Conservation (phyloP, 2,888 invertebrate genomes). For the Endotricha flammealis region DNA sequence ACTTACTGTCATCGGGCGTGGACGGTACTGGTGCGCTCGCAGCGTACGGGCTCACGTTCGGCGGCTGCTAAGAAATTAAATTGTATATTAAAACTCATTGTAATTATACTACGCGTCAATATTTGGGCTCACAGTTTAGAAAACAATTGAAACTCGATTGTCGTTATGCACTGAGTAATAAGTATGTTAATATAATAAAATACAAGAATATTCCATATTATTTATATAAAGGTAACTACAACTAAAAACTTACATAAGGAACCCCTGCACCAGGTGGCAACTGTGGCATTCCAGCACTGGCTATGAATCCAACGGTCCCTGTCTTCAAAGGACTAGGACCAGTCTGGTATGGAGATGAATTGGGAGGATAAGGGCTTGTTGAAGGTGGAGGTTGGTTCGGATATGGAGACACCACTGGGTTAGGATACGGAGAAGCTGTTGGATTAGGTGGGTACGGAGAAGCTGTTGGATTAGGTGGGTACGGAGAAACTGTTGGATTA, state of each 20-base stretch:
- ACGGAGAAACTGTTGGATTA: neutral
- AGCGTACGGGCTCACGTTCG: conserved; percentile 31
- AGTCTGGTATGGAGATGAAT: conserved; percentile 15
- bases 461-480: conserved; percentile 23
- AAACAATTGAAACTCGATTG: too few species aligned
- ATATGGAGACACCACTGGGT: conserved; percentile 1
- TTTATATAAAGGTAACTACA: too few species aligned
- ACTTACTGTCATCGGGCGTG: conserved; percentile 29
- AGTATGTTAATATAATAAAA: too few species aligned
- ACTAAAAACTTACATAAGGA: conserved; percentile 19
- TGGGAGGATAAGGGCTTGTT: conserved; percentile 12
- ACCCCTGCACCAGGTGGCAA: conserved; percentile 32
- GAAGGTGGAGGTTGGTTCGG: neutral
- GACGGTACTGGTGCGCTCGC: conserved; percentile 46
- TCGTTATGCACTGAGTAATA: too few species aligned
- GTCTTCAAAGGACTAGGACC: conserved; percentile 26
- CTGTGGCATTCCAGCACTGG: conserved; percentile 24
- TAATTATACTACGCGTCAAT: neutral
- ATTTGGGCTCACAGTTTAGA: too few species aligned
- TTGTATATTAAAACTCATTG: neutral
- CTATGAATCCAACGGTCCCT: conserved; percentile 35
- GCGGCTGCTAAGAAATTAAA: conserved; percentile 15
- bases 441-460: conserved; percentile 16
- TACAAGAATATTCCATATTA: too few species aligned
- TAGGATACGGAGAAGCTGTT: conserved; percentile 15